Conservation (phyloP, 2,797 vertebrate genomes). For the Champsocephalus esox region DNA sequence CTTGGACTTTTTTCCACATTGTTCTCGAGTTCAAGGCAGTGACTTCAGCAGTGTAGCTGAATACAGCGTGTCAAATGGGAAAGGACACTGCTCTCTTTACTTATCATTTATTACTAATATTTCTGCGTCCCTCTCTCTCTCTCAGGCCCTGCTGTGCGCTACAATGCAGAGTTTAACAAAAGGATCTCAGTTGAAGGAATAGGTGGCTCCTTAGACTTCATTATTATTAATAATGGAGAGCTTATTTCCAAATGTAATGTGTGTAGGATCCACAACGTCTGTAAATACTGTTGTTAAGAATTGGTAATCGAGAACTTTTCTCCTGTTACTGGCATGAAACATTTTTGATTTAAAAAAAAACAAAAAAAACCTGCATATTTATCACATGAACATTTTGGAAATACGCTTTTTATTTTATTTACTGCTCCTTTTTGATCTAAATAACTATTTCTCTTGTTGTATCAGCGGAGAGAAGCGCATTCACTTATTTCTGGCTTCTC, state of each 20-base stretch:
- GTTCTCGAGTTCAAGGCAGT: background rate
- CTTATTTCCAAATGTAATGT: slow-evolving; percentile 63
- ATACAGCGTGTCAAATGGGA: background rate
- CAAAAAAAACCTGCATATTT: background rate
- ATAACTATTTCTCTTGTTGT: background rate
- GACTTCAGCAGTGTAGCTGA: background rate
- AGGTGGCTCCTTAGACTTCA: slow-evolving; percentile 75
- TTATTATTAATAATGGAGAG: slow-evolving; percentile 32
- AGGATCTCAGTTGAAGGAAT: slow-evolving; percentile 85
- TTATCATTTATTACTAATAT: slow-evolving; percentile 26
- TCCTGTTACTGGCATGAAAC: background rate
- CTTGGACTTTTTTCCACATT: background rate
- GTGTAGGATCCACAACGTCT: background rate
- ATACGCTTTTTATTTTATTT: slow-evolving; percentile 29
- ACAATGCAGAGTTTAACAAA: slow-evolving; percentile 86
- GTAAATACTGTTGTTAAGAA: background rate
- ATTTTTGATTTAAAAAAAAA: too few relatives aligned
- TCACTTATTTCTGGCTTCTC: slow-evolving; percentile 15
- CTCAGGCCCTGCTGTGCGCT: slow-evolving; percentile 84
- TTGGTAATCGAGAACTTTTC: background rate
- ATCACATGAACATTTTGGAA: slow-evolving; percentile 64
- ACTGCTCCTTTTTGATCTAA: too few relatives aligned
- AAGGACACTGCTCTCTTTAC: background rate
- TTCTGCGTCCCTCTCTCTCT: slow-evolving; percentile 53
- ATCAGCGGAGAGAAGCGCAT: background rate